A percentile compares a stretch with the other conserved stretches of the same genome.
Conservation (phyloP, 2,113 vertebrate genomes). For the Psettodes erumei region DNA sequence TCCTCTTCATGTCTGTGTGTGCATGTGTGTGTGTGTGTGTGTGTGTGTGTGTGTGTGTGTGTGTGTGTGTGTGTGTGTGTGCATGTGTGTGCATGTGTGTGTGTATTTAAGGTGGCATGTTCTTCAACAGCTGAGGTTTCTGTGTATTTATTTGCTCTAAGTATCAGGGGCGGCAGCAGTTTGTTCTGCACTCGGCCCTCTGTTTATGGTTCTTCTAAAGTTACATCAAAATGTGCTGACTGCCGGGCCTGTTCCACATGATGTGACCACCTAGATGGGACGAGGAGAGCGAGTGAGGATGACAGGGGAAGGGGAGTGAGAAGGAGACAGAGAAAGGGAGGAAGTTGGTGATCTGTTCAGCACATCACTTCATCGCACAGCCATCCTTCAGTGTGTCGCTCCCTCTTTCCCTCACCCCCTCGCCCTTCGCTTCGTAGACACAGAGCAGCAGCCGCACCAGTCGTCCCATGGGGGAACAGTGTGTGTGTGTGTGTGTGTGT, state of each 20-base stretch:
- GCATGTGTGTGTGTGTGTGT: neutral
- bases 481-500: slow-evolving; percentile 44
- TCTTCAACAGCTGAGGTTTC: slow-evolving; percentile 7
- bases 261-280: slow-evolving; percentile 31
- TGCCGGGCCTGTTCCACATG: neutral
- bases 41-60: slow-evolving; percentile 10
- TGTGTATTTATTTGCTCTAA: slow-evolving; percentile 46
- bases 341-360: slow-evolving; percentile 46
- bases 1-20: neutral
- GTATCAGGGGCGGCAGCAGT: slow-evolving; percentile 40
- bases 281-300: neutral
- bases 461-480: slow-evolving; percentile 57
- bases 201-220: slow-evolving; percentile 47
- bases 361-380: slow-evolving; percentile 69
- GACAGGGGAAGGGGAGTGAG: neutral
- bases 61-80: slow-evolving; percentile 9
- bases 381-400: slow-evolving; percentile 22
- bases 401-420: slow-evolving; percentile 44
- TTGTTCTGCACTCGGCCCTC: slow-evolving; percentile 8
- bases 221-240: slow-evolving; percentile 31
- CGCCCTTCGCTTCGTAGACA: slow-evolving; percentile 69
- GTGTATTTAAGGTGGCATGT: slow-evolving; percentile 4
- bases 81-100: slow-evolving; percentile 18
- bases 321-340: neutral
- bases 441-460: slow-evolving; percentile 68